Percentiles rank a stretch among this genome's conserved stretches.
These are phyloP conservation scores for Lasioglossum figueresi DNA, from an alignment of 2,888 invertebrate species.

Conservation along the genomic window DNA sequence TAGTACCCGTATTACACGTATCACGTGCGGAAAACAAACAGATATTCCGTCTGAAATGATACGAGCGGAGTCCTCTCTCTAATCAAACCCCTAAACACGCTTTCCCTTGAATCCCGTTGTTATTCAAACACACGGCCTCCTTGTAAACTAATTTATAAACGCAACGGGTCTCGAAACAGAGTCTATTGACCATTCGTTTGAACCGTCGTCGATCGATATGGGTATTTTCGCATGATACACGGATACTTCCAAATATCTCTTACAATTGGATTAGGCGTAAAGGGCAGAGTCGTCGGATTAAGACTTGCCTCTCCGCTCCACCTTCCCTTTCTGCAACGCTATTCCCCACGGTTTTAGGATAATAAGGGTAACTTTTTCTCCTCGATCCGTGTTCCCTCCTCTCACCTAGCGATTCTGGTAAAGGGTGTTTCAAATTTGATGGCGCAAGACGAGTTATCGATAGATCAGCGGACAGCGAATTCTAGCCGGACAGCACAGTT, in stretches of 20 bases:
- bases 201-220: too few species aligned
- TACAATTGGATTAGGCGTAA: too few species aligned
- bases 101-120: neutral
- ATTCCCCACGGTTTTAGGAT: too few species aligned
- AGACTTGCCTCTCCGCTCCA: too few species aligned
- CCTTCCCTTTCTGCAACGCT: too few species aligned
- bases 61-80: neutral
- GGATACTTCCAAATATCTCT: too few species aligned
- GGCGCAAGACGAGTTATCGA: neutral
- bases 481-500: conserved; percentile 42
- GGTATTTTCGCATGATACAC: too few species aligned
- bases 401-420: too few species aligned
- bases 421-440: too few species aligned
- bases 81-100: neutral
- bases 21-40: conserved; percentile 62
- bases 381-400: too few species aligned
- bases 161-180: neutral
- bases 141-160: neutral
- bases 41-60: conserved; percentile 39
- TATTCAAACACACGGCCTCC: neutral
- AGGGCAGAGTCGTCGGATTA: too few species aligned
- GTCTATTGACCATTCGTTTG: neutral
- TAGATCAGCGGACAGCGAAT: neutral
- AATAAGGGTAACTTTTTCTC: too few species aligned
- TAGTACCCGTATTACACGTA: conserved; percentile 64